A percentile compares a stretch with the other conserved stretches of the same genome.
These are phyloP conservation scores for Rutpela maculata DNA, from an alignment of 2,888 invertebrate species.

Conservation along the genomic window DNA sequence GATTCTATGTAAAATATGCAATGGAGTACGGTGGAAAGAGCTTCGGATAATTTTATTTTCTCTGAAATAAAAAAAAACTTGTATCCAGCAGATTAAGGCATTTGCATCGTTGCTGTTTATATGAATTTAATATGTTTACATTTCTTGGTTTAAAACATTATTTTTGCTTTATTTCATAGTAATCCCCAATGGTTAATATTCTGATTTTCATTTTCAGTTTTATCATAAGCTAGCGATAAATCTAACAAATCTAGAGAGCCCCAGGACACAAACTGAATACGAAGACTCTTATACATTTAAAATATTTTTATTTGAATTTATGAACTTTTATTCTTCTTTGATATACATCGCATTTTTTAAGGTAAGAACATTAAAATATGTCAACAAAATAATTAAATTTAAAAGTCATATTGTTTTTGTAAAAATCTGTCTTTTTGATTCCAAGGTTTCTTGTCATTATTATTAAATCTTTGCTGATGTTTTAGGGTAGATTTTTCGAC, in stretches of 20 bases:
- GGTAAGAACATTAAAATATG: conserved; percentile 74
- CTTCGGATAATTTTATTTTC: too few relatives aligned
- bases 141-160: too few relatives aligned
- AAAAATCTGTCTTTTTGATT: neutral
- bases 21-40: too few relatives aligned
- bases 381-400: neutral
- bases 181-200: neutral
- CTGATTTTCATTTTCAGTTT: conserved; percentile 75
- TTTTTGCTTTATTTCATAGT: too few relatives aligned
- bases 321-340: conserved; percentile 98
- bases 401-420: neutral
- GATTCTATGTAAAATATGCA: too few relatives aligned
- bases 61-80: too few relatives aligned
- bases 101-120: too few relatives aligned
- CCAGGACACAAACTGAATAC: conserved; percentile 97
- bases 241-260: conserved; percentile 92
- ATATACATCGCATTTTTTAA: conserved; percentile 99
- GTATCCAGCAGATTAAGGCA: too few relatives aligned
- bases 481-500: conserved; percentile 89
- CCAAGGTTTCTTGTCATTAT: neutral
- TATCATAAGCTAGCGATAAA: conserved; percentile 90
- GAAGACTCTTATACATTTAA: conserved; percentile 98
- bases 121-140: too few relatives aligned
- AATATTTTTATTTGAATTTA: conserved; percentile 98
- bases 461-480: conserved; percentile 20